Evolutionary conservation across 2,113 vertebrate species (phyloP).

Genomic region (Nansenia antarctica): DNA sequence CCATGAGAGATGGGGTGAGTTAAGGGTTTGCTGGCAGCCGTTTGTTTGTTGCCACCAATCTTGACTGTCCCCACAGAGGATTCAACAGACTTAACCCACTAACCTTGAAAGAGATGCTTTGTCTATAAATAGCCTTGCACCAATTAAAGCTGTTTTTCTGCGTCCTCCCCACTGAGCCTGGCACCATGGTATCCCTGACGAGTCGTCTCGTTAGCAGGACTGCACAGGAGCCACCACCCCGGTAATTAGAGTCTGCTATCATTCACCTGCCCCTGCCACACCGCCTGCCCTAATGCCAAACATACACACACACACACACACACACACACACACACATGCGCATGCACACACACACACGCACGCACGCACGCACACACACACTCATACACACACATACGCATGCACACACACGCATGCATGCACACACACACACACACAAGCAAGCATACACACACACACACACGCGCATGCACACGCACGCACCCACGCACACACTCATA

Average conservation of each 20-base stretch:
- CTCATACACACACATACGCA: background rate
- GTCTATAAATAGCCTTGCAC: conserved; percentile 74
- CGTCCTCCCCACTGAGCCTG: conserved; percentile 62
- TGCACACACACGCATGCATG: background rate
- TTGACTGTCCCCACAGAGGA: conserved; percentile 54
- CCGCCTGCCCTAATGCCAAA: conserved; percentile 35
- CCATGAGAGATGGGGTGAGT: conserved; percentile 20
- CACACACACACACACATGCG: conserved; percentile 12
- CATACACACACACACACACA: background rate
- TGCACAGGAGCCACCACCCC: conserved; percentile 64
- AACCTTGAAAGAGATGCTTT: conserved; percentile 68
- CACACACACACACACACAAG: background rate
- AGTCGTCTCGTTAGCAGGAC: conserved; percentile 60
- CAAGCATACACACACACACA: background rate
- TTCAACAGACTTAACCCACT: conserved; percentile 68
- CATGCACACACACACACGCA: conserved; percentile 2
- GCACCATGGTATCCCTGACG: conserved; percentile 61
- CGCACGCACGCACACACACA: conserved; percentile 2
- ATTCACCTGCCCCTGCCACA: conserved; percentile 66
- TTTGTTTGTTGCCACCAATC: conserved; percentile 62
- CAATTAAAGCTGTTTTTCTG: conserved; percentile 79
- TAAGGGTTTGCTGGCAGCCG: conserved; percentile 47
- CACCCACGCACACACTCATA: no score
- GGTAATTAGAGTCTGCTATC: conserved; percentile 71
- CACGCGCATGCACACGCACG: no score